Evolutionary conservation across 2,797 vertebrate species (phyloP).

Genomic region (Callimico goeldii): DNA sequence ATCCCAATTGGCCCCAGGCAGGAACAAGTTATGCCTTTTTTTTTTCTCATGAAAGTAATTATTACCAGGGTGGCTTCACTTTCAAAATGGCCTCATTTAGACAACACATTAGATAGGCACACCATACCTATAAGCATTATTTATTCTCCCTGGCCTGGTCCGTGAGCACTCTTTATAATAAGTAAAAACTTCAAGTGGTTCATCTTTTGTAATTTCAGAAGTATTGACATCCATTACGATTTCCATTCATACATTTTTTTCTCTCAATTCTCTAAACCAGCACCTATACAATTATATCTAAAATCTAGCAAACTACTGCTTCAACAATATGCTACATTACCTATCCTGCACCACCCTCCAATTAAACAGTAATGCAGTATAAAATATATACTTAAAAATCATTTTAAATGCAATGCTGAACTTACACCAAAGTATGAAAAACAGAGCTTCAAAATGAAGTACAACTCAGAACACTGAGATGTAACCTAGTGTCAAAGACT

Average conservation of each 20-base stretch:
- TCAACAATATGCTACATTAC: background rate
- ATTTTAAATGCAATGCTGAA: background rate
- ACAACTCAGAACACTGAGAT: no score
- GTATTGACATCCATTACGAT: background rate
- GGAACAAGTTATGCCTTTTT: background rate
- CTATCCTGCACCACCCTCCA: background rate
- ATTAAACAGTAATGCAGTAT: background rate
- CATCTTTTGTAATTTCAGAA: background rate
- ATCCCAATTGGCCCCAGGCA: background rate
- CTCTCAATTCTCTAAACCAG: background rate
- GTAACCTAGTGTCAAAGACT: background rate
- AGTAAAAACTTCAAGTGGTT: background rate
- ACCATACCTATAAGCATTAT: no score
- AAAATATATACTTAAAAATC: background rate
- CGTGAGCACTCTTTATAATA: background rate
- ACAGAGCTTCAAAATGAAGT: background rate
- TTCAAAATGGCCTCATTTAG: background rate
- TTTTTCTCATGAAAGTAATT: background rate
- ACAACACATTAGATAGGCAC: background rate
- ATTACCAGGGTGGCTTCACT: background rate
- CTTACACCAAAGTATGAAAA: background rate
- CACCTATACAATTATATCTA: background rate
- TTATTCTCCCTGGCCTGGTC: background rate
- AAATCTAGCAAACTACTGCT: background rate
- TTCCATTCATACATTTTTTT: background rate